Evolutionary conservation across 2,113 vertebrate genomes (phyloP).

Genomic region (Nipponia nippon): DNA sequence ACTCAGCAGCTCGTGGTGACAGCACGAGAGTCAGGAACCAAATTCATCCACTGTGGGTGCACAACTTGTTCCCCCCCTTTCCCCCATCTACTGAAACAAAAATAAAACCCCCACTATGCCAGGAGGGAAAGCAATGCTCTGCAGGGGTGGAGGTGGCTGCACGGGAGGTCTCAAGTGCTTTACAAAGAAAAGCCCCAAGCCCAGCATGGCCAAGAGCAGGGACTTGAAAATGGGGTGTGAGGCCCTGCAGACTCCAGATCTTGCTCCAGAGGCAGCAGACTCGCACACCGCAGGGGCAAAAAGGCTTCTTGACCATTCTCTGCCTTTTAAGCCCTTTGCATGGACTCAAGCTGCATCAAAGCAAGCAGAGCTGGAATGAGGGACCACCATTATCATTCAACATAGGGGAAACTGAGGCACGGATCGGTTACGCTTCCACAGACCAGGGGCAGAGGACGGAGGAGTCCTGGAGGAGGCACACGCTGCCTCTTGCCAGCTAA

Average conservation of each 20-base stretch:
- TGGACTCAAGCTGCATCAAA: not conserved
- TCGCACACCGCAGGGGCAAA: not conserved
- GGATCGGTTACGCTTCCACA: not conserved
- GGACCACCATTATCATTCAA: not conserved
- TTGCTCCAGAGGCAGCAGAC: not conserved
- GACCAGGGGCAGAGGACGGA: not conserved
- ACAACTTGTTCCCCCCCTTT: not conserved
- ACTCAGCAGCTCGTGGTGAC: rapidly evolving
- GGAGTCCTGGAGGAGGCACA: not conserved
- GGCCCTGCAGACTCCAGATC: not conserved
- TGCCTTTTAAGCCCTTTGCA: not conserved
- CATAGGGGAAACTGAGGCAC: not conserved
- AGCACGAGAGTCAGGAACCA: not conserved
- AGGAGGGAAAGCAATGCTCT: not conserved
- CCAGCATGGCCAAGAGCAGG: not conserved
- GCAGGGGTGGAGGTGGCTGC: not conserved
- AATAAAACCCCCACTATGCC: not conserved
- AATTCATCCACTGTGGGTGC: not conserved
- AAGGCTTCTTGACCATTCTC: not conserved
- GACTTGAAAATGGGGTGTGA: not conserved
- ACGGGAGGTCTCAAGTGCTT: not conserved
- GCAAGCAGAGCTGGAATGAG: not conserved
- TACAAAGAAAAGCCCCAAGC: not conserved
- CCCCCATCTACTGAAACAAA: not conserved
- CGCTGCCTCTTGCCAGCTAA: not conserved